Conservation (phyloP, 2,888 invertebrate species). For the Napeogenes sylphis region DNA sequence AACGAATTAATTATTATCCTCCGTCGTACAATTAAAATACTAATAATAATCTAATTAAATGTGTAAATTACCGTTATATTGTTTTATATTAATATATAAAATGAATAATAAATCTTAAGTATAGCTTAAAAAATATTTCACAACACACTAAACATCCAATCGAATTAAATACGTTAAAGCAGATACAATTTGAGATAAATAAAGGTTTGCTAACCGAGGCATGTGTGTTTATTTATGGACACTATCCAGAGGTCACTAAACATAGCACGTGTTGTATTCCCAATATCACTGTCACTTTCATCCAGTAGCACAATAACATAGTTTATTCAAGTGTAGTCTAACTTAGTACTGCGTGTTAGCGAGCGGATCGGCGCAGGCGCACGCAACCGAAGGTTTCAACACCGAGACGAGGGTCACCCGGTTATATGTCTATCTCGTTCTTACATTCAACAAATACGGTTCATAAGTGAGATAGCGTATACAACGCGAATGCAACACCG, state of each 20-base stretch:
- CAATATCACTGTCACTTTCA: slow-evolving; percentile 66
- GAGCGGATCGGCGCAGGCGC: slow-evolving; percentile 49
- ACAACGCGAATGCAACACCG: slow-evolving; percentile 45
- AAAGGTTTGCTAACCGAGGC: slow-evolving; percentile 40
- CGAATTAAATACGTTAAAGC: neutral
- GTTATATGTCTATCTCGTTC: slow-evolving; percentile 50
- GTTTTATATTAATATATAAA: too few species aligned
- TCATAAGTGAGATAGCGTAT: slow-evolving; percentile 41
- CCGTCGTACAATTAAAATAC: too few species aligned
- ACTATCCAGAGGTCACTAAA: slow-evolving; percentile 41
- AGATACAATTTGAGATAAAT: slow-evolving; percentile 5
- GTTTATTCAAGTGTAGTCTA: slow-evolving; percentile 47
- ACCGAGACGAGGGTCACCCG: slow-evolving; percentile 53
- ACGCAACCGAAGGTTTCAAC: slow-evolving; percentile 68
- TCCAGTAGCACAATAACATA: slow-evolving; percentile 45
- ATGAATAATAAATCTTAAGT: too few species aligned
- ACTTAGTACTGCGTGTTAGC: slow-evolving; percentile 50
- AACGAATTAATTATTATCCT: too few species aligned
- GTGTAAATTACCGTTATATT: too few species aligned
- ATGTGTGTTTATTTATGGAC: slow-evolving; percentile 29
- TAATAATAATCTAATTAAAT: too few species aligned
- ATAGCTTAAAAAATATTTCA: neutral
- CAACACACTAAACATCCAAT: neutral
- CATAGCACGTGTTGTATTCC: slow-evolving; percentile 46
- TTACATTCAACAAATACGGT: slow-evolving; percentile 33